Conservation (phyloP, 1,140 invertebrate genomes). For the Pararge aegeria region DNA sequence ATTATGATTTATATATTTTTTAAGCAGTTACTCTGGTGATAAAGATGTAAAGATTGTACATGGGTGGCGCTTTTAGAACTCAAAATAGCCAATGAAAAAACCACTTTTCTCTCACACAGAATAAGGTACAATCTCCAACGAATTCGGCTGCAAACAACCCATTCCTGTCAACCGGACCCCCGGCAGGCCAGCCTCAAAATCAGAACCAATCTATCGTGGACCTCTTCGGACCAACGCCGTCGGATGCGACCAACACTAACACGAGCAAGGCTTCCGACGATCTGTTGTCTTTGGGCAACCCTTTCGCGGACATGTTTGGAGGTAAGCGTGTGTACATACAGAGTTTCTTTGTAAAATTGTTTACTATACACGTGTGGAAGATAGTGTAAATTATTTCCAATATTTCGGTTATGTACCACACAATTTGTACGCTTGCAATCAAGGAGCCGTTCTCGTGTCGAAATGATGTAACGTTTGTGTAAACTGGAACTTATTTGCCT, state of each 20-base stretch:
- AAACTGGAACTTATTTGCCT: too few species aligned
- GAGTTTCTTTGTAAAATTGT: background rate
- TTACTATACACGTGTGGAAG: too few species aligned
- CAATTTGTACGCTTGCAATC: too few species aligned
- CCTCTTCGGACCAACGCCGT: slow-evolving; percentile 85
- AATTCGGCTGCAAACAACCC: slow-evolving; percentile 89
- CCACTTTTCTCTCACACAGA: slow-evolving; percentile 70
- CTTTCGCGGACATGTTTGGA: slow-evolving; percentile 93
- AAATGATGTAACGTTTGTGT: too few species aligned
- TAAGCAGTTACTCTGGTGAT: too few species aligned
- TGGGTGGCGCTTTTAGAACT: background rate
- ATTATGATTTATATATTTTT: too few species aligned
- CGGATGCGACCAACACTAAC: slow-evolving; percentile 41
- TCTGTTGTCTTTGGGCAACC: slow-evolving; percentile 93
- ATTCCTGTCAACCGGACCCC: slow-evolving; percentile 85
- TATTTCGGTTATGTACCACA: too few species aligned
- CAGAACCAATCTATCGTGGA: slow-evolving; percentile 87
- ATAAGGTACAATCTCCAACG: slow-evolving; percentile 89
- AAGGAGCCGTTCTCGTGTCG: too few species aligned
- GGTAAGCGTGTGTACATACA: slow-evolving; percentile 43
- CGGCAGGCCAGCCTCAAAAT: slow-evolving; percentile 21
- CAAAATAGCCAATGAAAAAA: background rate
- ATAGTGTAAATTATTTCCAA: too few species aligned
- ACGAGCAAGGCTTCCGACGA: slow-evolving; percentile 91
- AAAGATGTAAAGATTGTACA: too few species aligned